A percentile compares a stretch with the other conserved stretches of the same genome.
These are phyloP conservation scores for Silurus glanis DNA, from an alignment of 2,113 vertebrate species.

Conservation along the genomic window DNA sequence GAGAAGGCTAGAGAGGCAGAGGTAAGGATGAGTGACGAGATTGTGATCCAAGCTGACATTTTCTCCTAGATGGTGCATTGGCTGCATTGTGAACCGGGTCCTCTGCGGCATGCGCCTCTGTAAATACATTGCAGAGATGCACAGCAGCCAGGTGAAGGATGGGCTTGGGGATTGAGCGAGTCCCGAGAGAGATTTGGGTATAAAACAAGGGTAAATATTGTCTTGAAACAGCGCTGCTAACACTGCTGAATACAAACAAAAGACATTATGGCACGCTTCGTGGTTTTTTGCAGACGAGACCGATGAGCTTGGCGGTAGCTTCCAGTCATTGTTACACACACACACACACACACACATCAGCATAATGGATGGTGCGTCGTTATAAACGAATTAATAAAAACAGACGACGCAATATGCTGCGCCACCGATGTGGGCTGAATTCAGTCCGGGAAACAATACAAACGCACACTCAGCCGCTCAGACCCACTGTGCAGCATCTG, in stretches of 20 bases:
- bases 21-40: constrained; percentile 39
- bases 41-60: constrained; percentile 62
- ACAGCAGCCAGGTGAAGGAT: not conserved
- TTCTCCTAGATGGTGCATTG: constrained; percentile 28
- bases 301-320: not conserved
- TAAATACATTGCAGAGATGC: constrained; percentile 26
- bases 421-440: not conserved
- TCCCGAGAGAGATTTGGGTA: constrained; percentile 4
- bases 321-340: constrained; percentile 1
- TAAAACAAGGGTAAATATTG: not conserved
- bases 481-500: not conserved
- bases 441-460: not conserved
- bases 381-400: constrained; percentile 21
- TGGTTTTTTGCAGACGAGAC: not conserved
- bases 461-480: not conserved
- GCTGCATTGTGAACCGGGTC: constrained; percentile 13
- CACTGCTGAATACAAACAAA: not conserved
- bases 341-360: not conserved
- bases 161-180: not conserved
- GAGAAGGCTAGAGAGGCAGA: constrained; percentile 32
- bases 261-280: not conserved
- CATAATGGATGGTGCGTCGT: not conserved
- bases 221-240: constrained; percentile 1
- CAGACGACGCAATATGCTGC: not conserved
- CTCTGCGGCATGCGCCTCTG: constrained; percentile 16